These are phyloP conservation scores for Pseudomyrmex pallidus DNA, from an alignment of 1,140 invertebrate species.

Conservation along the genomic window DNA sequence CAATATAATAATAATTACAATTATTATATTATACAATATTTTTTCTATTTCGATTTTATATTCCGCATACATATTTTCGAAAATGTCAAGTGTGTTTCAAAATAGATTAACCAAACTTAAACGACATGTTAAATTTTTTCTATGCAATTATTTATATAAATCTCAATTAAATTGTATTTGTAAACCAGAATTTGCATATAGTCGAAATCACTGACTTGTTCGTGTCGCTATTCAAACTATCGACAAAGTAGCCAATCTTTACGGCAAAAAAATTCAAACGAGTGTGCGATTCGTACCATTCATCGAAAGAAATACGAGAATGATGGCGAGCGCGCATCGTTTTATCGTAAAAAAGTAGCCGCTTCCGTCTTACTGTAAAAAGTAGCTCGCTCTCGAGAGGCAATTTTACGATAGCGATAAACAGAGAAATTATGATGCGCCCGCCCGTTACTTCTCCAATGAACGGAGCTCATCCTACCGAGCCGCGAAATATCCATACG, in stretches of 20 bases:
- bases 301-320: slow-evolving; percentile 11
- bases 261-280: slow-evolving; percentile 27
- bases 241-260: slow-evolving; percentile 20
- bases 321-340: slow-evolving; percentile 40
- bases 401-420: slow-evolving; percentile 35
- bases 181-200: too few relatives aligned
- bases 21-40: too few relatives aligned
- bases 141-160: too few relatives aligned
- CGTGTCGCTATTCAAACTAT: neutral
- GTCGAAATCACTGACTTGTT: neutral
- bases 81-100: too few relatives aligned
- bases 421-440: slow-evolving; percentile 55
- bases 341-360: slow-evolving; percentile 39
- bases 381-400: slow-evolving; percentile 8
- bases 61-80: too few relatives aligned
- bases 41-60: too few relatives aligned
- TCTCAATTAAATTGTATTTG: too few relatives aligned
- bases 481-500: slow-evolving; percentile 12
- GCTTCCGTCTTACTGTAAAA: slow-evolving; percentile 45
- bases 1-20: too few relatives aligned
- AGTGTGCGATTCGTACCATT: slow-evolving; percentile 13
- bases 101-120: too few relatives aligned
- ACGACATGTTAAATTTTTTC: too few relatives aligned
- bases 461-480: neutral
- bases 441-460: slow-evolving; percentile 9